Evolutionary conservation across 2,888 invertebrate species (phyloP), one percentile per base, ranked within the genome.

Genomic region (Spisula subtruncata): DNA sequence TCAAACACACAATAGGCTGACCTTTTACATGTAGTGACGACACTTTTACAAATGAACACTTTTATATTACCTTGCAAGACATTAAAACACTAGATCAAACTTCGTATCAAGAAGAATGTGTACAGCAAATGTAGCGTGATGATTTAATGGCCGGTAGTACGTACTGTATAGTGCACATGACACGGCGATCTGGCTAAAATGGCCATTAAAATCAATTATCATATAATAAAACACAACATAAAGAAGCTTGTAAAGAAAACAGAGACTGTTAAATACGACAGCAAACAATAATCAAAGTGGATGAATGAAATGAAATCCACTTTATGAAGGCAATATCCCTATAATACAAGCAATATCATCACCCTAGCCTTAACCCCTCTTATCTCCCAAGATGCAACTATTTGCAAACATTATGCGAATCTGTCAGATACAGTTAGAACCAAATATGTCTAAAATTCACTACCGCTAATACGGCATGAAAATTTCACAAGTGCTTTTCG

Each of bases 151-250:
- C 14, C 32, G 18, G 32, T 16, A 16, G 32, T 35, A 75, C 16
- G 75, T 18, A 32, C 35, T 75, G 29, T 75, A 75, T 35, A 16
- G 35, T 35, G 5, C 32, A 5, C 2, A 18, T 16, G 29, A 32
- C 29, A 75, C 75, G 32, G 18, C 32, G 32, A 75, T 75, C 75
- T 32, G 29, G 75, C 14, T 75, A 75, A 18, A 18, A 75, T 32
- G 25, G 75, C 75, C 29, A 75, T 75, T 32, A 75, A 75, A 75
- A 75, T 35, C 75, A 75, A 75, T 75, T 75, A 75, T 75, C 75
- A 35, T 35, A 75, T 32, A 32, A 35, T 75, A 75, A 75, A 75
- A 35, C 18, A 32, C 35, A 35, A 75, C 75, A 32, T 75, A 75
- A 75, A 75, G 75, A 75, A 18, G 32, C 35, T 32, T 32, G 75